Conservation (phyloP, 2,797 vertebrate species). For the Pterois miles region DNA sequence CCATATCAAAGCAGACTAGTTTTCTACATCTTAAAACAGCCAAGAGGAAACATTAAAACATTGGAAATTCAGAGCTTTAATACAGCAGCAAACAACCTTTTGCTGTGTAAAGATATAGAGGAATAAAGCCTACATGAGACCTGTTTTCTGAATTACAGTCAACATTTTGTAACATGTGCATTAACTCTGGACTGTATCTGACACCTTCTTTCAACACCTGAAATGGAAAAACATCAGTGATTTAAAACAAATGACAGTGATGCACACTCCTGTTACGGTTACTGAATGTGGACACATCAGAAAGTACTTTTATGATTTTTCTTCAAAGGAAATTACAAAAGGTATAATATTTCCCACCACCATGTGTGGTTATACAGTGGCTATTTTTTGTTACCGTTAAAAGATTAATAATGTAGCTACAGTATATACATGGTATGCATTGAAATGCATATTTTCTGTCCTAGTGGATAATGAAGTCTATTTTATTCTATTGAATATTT, state of each 20-base stretch:
- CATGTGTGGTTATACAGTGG: not conserved
- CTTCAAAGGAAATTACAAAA: not conserved
- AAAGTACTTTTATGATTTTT: not conserved
- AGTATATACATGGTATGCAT: not conserved
- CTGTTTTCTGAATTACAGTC: not conserved
- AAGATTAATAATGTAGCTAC: constrained; percentile 12
- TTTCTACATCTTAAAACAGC: not conserved
- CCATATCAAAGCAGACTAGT: not conserved
- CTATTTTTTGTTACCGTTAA: not conserved
- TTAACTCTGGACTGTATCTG: not conserved
- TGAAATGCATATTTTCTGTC: not conserved
- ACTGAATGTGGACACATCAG: not conserved
- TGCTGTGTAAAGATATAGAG: no score
- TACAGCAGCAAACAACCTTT: no score
- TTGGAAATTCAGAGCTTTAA: no score
- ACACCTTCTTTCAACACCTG: not conserved
- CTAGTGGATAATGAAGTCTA: not conserved
- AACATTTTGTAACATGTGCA: not conserved
- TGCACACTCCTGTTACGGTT: no score
- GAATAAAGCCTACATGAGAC: no score
- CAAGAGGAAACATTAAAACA: not conserved
- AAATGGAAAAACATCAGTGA: not conserved
- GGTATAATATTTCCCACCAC: not conserved
- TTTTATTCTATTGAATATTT: not conserved
- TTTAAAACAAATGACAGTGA: not conserved